Percentiles rank a stretch among this genome's conserved stretches.
These are phyloP conservation scores for Hydrolagus affinis DNA, from an alignment of 2,113 vertebrate species.

Conservation along the genomic window DNA sequence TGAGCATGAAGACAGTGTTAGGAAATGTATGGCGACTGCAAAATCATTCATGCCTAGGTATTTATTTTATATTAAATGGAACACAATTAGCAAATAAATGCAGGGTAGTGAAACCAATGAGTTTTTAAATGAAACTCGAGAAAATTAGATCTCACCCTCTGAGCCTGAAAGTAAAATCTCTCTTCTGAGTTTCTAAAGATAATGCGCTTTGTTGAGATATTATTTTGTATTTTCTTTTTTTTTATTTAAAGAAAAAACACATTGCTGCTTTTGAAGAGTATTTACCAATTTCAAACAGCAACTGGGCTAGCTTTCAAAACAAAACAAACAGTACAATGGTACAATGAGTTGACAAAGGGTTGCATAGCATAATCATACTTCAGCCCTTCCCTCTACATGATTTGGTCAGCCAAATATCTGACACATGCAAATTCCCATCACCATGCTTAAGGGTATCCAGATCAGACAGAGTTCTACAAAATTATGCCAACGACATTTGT, in stretches of 20 bases:
- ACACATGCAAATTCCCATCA: too few species aligned
- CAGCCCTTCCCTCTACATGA: too few species aligned
- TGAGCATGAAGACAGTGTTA: neutral
- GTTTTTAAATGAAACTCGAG: conserved; percentile 10
- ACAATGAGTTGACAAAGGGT: too few species aligned
- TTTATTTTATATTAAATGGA: conserved; percentile 8
- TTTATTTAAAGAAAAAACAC: neutral
- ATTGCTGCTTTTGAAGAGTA: neutral
- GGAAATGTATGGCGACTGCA: neutral
- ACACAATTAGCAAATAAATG: conserved; percentile 22
- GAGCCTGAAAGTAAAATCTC: neutral
- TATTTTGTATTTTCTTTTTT: neutral
- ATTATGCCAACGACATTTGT: too few species aligned
- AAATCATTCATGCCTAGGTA: neutral
- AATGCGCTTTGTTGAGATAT: neutral
- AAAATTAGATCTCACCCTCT: conserved; percentile 4
- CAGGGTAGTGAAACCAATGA: neutral
- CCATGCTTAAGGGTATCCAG: too few species aligned
- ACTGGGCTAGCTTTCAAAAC: neutral
- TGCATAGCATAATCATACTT: too few species aligned
- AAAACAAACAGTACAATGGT: too few species aligned
- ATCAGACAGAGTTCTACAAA: too few species aligned
- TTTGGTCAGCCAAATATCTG: too few species aligned
- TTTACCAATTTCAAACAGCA: neutral
- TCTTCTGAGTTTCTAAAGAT: neutral